A percentile compares a stretch with the other conserved stretches of the same genome.
Conservation (phyloP, 2,888 invertebrate species). For the Harpalus rufipes region DNA sequence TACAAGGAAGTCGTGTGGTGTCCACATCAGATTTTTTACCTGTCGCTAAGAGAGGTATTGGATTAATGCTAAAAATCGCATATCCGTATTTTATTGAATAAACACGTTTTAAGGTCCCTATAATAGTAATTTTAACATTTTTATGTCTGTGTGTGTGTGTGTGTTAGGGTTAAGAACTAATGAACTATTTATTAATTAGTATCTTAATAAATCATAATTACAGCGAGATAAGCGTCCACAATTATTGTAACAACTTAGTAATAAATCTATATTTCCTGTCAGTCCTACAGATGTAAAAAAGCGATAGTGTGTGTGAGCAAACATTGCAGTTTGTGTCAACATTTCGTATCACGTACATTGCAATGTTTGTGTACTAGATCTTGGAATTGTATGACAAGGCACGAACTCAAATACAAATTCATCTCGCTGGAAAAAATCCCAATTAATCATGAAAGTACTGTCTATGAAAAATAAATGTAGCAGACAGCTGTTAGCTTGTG, state of each 20-base stretch:
- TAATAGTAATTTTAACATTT: too few species aligned
- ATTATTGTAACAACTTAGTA: not conserved
- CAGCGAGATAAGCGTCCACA: not conserved
- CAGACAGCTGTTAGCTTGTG: not conserved
- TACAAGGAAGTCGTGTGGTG: too few species aligned
- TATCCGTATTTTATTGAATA: too few species aligned
- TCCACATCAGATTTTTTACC: too few species aligned
- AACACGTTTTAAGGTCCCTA: too few species aligned
- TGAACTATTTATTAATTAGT: not conserved
- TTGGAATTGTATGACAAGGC: not conserved
- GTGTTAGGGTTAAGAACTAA: too few species aligned
- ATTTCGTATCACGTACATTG: not conserved
- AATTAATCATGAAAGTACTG: not conserved
- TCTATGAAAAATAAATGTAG: not conserved
- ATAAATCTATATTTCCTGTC: not conserved
- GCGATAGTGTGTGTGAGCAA: not conserved
- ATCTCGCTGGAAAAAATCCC: not conserved
- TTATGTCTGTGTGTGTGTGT: too few species aligned
- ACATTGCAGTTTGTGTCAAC: conserved; percentile 5
- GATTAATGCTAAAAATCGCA: too few species aligned
- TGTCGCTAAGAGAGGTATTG: too few species aligned
- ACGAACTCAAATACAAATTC: not conserved
- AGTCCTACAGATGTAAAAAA: not conserved
- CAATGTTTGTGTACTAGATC: not conserved
- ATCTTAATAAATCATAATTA: not conserved